These are phyloP conservation scores for Pharmacophagus antenor DNA, from an alignment of 2,888 invertebrate genomes.

Conservation along the genomic window DNA sequence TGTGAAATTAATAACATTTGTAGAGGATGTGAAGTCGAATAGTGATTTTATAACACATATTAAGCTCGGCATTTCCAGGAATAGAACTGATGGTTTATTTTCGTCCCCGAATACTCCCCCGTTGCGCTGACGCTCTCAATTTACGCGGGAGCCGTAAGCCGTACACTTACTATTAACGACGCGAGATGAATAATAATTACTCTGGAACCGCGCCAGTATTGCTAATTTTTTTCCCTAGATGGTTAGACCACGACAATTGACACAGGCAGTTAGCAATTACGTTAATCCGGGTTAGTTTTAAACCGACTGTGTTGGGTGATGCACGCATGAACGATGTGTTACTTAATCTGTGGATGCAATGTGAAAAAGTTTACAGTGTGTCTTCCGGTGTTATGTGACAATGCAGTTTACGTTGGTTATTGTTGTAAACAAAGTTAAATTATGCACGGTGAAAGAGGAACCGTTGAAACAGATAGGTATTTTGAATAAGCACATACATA, in stretches of 20 bases:
- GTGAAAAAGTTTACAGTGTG: conserved; percentile 60
- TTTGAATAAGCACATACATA: not conserved
- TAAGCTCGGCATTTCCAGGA: conserved; percentile 60
- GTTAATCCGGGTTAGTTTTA: conserved; percentile 74
- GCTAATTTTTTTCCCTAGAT: conserved; percentile 60
- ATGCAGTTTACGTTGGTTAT: conserved; percentile 78
- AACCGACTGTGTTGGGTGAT: conserved; percentile 60
- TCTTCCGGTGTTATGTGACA: conserved; percentile 55
- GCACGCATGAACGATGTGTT: conserved; percentile 31
- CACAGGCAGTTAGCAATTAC: conserved; percentile 62
- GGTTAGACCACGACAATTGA: conserved; percentile 64
- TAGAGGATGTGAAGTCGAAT: conserved; percentile 7
- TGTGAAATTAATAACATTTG: not conserved
- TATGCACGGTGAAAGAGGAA: conserved; percentile 69
- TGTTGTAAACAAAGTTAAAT: conserved; percentile 71
- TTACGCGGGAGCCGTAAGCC: conserved; percentile 74
- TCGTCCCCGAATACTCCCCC: conserved; percentile 73
- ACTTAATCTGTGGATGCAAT: conserved; percentile 51
- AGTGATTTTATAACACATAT: conserved; percentile 25
- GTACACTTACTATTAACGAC: conserved; percentile 74
- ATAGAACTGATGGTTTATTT: conserved; percentile 72
- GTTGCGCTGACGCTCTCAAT: conserved; percentile 66
- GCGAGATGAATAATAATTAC: conserved; percentile 67
- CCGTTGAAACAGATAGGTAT: conserved; percentile 65
- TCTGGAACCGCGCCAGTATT: conserved; percentile 63